These are phyloP conservation scores for Tillus elongatus DNA, from an alignment of 2,888 invertebrate genomes.

Conservation along the genomic window DNA sequence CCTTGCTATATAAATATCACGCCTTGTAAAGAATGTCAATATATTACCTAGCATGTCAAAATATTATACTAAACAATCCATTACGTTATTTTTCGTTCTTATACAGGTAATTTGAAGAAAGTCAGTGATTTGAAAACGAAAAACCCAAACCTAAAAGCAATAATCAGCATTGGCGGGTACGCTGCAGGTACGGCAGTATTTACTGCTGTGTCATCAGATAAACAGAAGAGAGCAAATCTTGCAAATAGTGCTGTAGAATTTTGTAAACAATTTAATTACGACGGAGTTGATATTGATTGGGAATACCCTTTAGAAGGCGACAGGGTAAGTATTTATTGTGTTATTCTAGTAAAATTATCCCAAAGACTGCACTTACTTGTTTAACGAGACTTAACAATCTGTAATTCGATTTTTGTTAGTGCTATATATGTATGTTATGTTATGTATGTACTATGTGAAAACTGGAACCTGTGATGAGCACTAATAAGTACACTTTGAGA, in stretches of 20 bases:
- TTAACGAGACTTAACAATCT: no score
- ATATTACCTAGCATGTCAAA: no score
- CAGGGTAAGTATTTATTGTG: background rate
- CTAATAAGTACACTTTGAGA: no score
- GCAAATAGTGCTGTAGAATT: constrained; percentile 25
- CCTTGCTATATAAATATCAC: no score
- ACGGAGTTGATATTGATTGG: constrained; percentile 30
- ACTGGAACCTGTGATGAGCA: no score
- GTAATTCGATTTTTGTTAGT: no score
- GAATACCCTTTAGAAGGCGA: constrained; percentile 21
- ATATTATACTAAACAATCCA: no score
- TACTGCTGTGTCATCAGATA: constrained; percentile 20
- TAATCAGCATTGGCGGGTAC: constrained; percentile 26
- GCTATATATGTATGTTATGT: no score
- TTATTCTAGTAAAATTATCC: background rate
- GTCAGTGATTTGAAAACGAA: constrained; percentile 23
- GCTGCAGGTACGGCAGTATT: constrained; percentile 23
- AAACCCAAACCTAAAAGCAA: constrained; percentile 24
- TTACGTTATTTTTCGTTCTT: constrained; percentile 8
- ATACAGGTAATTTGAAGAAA: constrained; percentile 21
- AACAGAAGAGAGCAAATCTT: constrained; percentile 21
- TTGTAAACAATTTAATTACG: constrained; percentile 24
- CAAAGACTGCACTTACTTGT: no score
- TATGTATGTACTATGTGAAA: no score
- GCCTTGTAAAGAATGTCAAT: no score